Evolutionary conservation across 2,113 vertebrate species (phyloP), one percentile per base, ranked within the genome.

Genomic region (Oryzias javanicus): DNA sequence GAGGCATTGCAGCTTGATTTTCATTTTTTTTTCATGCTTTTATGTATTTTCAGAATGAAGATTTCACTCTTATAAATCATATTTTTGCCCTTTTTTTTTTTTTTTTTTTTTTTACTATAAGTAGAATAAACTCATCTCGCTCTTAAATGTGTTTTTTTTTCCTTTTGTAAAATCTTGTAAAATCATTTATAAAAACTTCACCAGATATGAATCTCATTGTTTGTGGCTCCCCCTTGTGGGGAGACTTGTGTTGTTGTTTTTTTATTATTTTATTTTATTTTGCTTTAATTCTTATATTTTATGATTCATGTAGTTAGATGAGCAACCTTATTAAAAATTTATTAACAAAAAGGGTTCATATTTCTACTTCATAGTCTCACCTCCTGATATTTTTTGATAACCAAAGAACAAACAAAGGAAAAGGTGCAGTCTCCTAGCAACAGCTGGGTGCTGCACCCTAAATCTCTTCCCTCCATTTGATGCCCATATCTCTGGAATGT

Each of bases 361-460:
- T 18, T 41, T 47, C 2, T 12, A 57, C 17, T 25, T 3, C 10
- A 14, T 17, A 10, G 42, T 40, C 44, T 55, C 27, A 48, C 54
- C 46, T 62, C 44, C 5, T 5, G 41, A 48, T 55, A 51, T 49
- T 80, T 67, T 78, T 25, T 67, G 56, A 13, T 61, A 78, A 78
- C 45, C 70, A 84, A 83, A 86, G 79, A 86, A 85, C 86, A 77
- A 71, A 49, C 74, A 80, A 68, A 53, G 64, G 55, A 64, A 76
- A 75, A 74, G 50, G 59, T 55, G 5, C 41, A 0, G 87, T 90
- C 72, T 87, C 89, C 84, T 90, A 90, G 89, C 89, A 90, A 90
- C 89, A 86, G 79, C 81, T 76, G 65, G 57, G 57, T 70, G 51
- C 46, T 61, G 74, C 48, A 18, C 73, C 80, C 73, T 54, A 74